Conservation (phyloP, 2,797 vertebrate species). For the Xenops minutus region DNA sequence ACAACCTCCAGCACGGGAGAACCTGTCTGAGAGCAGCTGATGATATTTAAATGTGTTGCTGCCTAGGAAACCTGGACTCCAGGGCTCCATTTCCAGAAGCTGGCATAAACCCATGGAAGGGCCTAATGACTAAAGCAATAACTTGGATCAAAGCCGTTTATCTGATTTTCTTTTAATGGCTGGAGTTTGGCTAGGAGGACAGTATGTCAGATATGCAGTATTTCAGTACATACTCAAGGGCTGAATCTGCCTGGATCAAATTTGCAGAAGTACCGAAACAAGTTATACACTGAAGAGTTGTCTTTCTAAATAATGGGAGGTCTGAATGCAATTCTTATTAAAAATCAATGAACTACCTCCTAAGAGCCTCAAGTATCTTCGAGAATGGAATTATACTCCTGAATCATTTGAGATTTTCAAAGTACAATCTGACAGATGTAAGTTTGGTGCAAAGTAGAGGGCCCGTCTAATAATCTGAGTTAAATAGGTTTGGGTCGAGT, state of each 20-base stretch:
- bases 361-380: not conserved
- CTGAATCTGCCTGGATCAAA: not conserved
- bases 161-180: conserved; percentile 22
- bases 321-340: not conserved
- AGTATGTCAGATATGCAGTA: not conserved
- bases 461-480: not conserved
- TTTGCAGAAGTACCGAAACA: not conserved
- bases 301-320: not conserved
- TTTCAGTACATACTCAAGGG: not conserved
- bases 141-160: conserved; percentile 18
- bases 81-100: not conserved
- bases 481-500: not conserved
- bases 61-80: not conserved
- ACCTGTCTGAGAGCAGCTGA: not conserved
- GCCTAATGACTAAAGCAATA: conserved; percentile 16
- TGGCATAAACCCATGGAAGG: not conserved
- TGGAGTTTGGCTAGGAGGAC: not conserved
- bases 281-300: not conserved
- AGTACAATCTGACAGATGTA: not conserved
- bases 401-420: not conserved
- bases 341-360: not conserved
- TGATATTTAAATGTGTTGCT: not conserved
- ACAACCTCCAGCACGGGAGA: not conserved
- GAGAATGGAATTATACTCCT: not conserved
- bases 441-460: not conserved